These are phyloP conservation scores for Amphimedon queenslandica DNA, from an alignment of 37 sponge, comb jelly and placozoan genomes.

Conservation along the genomic window DNA sequence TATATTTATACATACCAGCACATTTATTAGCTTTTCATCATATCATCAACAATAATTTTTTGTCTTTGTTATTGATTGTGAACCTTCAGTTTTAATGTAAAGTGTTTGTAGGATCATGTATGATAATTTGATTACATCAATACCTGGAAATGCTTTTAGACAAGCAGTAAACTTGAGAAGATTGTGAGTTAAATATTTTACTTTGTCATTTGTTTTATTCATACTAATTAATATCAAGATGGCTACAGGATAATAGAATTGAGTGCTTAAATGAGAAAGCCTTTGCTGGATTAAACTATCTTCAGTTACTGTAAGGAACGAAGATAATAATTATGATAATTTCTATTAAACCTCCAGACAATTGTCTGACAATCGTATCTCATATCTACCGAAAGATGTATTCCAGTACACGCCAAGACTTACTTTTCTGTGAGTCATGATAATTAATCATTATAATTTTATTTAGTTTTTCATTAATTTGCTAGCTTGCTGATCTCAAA, in stretches of 20 bases:
- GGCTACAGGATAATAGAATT: conserved; percentile 33
- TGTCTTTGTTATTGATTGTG: no score
- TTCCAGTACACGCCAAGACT: conserved; percentile 27
- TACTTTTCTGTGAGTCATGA: conserved; percentile 25
- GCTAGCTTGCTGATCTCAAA: no score
- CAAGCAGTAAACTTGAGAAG: conserved; percentile 13
- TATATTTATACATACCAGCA: neutral
- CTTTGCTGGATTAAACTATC: conserved; percentile 2
- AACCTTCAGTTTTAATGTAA: no score
- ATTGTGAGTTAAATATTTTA: conserved; percentile 39
- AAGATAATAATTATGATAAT: neutral
- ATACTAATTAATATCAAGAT: conserved; percentile 22
- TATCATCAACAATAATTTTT: neutral
- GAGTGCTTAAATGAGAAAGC: conserved; percentile 26
- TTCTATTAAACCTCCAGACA: neutral
- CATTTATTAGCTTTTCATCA: neutral
- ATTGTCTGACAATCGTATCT: conserved; percentile 17
- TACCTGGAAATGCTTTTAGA: conserved; percentile 31
- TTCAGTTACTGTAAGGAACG: conserved; percentile 2
- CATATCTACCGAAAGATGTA: conserved; percentile 22
- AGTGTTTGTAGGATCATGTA: conserved; percentile 17
- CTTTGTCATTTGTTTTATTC: conserved; percentile 4
- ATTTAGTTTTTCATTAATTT: no score
- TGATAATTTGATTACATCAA: conserved; percentile 25
- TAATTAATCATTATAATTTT: no score